A percentile compares a stretch with the other conserved stretches of the same genome.
Conservation (phyloP, 2,113 vertebrate genomes). For the Dipodomys spectabilis region DNA sequence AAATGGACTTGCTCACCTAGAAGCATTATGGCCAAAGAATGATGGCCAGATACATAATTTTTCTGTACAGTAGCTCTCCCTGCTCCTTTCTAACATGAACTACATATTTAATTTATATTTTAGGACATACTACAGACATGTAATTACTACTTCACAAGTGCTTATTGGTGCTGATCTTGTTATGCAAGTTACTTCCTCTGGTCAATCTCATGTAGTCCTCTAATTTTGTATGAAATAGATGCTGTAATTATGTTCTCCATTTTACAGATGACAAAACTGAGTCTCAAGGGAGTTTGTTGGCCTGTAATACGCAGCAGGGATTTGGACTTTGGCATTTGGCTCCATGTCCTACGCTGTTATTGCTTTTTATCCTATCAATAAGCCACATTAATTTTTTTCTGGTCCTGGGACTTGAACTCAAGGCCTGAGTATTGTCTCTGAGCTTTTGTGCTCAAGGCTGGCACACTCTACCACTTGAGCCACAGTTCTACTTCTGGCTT, state of each 20-base stretch:
- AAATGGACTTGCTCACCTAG: not conserved
- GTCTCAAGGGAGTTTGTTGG: slow-evolving; percentile 1
- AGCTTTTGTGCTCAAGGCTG: too few species aligned
- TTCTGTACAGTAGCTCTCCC: not conserved
- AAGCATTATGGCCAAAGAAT: not conserved
- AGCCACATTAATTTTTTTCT: not conserved
- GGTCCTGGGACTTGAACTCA: too few species aligned
- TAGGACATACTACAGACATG: not conserved
- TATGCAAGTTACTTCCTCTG: not conserved
- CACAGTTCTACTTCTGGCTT: too few species aligned
- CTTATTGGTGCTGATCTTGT: not conserved
- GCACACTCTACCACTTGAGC: too few species aligned
- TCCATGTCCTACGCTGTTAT: not conserved
- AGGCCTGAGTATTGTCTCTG: too few species aligned
- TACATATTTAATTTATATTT: slow-evolving; percentile 1
- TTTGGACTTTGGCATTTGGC: not conserved
- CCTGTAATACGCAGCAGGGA: not conserved
- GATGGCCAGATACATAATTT: not conserved
- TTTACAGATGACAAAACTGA: slow-evolving; percentile 45
- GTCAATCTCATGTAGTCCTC: slow-evolving; percentile 6
- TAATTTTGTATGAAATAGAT: not conserved
- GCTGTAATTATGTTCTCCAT: not conserved
- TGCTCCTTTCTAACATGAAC: slow-evolving; percentile 10
- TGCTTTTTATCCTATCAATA: not conserved
- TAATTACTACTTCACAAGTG: not conserved